A percentile compares a stretch with the other conserved stretches of the same genome.
phyloP scores from a whole-genome alignment of 2,113 vertebrate genomes.

The Neogobius melanostomus region DNA sequence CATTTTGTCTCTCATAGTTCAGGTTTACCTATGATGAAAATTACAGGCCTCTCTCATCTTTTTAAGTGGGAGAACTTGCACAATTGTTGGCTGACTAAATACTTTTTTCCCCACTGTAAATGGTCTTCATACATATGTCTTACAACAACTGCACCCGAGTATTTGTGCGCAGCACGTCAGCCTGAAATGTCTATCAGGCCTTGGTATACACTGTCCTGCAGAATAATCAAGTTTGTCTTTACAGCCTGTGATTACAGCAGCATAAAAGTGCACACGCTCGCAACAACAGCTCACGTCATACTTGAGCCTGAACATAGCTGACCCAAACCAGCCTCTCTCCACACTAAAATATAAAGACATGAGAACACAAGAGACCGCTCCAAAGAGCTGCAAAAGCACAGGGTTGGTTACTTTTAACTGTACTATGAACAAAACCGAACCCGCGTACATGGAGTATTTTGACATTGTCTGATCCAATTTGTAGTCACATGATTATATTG shows the following conservation, averaged over 20 bases:
- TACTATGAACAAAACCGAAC: no score
- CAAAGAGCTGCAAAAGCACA: constrained; percentile 11
- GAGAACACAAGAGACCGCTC: constrained; percentile 22
- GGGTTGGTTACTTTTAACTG: not conserved
- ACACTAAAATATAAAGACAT: constrained; percentile 29
- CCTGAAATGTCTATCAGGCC: constrained; percentile 61
- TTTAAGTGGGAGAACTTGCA: no score
- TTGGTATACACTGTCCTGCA: constrained; percentile 60
- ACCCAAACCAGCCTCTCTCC: constrained; percentile 40
- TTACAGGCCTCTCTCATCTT: no score
- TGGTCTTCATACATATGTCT: not conserved
- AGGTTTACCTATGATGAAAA: no score
- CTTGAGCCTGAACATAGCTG: constrained; percentile 56
- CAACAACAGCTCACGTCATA: constrained; percentile 65
- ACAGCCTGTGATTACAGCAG: constrained; percentile 71
- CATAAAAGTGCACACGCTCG: constrained; percentile 72
- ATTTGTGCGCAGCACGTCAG: constrained; percentile 47
- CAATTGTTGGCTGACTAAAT: no score
- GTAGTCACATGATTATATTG: constrained; percentile 26
- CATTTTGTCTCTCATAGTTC: no score
- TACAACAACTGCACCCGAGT: not conserved
- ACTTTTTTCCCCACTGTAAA: no score
- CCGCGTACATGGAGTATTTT: no score
- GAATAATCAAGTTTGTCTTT: constrained; percentile 73
- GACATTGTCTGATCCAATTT: no score